These are phyloP conservation scores for Brachypodius melanocephalos DNA, from an alignment of 2,113 vertebrate species.

Conservation along the genomic window DNA sequence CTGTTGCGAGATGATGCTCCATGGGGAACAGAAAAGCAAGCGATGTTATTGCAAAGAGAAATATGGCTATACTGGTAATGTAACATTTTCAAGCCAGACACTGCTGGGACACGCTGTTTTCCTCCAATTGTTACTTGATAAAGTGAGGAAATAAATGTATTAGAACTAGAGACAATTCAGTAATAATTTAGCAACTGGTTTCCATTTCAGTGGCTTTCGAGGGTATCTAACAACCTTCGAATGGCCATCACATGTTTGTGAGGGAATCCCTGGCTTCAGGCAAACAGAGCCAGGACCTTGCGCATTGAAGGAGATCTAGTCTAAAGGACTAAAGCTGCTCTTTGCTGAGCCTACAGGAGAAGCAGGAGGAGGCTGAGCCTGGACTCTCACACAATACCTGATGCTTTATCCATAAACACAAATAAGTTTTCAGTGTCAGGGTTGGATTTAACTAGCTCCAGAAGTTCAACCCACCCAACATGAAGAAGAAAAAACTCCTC, in stretches of 20 bases:
- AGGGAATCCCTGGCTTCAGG: neutral
- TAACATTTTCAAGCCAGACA: neutral
- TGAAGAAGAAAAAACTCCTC: neutral
- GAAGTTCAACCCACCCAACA: neutral
- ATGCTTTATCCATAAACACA: neutral
- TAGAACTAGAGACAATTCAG: neutral
- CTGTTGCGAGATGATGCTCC: neutral
- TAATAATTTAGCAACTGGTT: neutral
- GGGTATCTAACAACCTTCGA: neutral
- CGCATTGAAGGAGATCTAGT: neutral
- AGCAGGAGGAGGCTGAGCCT: fast-evolving
- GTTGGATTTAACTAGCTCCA: neutral
- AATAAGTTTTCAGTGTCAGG: neutral
- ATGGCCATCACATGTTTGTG: neutral
- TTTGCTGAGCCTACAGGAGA: neutral
- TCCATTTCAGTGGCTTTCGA: neutral
- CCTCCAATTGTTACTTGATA: neutral
- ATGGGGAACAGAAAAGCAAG: neutral
- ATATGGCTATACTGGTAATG: neutral
- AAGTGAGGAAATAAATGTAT: neutral
- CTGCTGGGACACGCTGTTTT: neutral
- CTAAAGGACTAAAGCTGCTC: neutral
- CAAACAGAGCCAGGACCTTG: neutral
- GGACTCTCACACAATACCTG: neutral
- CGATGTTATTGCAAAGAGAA: neutral